These are phyloP conservation scores for Lanius collurio DNA, from an alignment of 2,113 vertebrate species.

Conservation along the genomic window DNA sequence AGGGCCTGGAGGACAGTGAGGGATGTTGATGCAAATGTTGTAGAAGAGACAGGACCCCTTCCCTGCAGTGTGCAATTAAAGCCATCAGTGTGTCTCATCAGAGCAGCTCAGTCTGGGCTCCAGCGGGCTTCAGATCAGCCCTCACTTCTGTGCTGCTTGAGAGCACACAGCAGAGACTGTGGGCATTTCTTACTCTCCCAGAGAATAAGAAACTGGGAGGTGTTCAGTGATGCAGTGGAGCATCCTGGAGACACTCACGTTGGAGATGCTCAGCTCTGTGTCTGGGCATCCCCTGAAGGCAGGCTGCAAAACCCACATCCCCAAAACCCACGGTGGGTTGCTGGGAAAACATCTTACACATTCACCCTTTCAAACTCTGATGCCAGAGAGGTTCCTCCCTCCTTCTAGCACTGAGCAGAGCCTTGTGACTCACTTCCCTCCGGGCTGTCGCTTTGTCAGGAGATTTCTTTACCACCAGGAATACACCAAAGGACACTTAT, in stretches of 20 bases:
- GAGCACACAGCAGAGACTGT: background rate
- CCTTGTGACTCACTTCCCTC: constrained; percentile 21
- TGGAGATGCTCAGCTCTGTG: background rate
- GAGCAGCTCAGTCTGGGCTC: background rate
- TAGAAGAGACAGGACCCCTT: background rate
- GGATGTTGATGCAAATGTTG: background rate
- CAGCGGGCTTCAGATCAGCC: background rate
- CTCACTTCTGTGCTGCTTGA: background rate
- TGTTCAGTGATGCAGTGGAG: background rate
- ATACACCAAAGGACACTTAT: background rate
- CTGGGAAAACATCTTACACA: background rate
- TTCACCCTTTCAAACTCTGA: background rate
- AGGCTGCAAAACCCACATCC: background rate
- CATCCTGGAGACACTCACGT: rapidly evolving
- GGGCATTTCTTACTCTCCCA: no score
- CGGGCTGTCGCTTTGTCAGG: background rate
- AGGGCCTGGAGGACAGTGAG: rapidly evolving
- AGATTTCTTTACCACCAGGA: background rate
- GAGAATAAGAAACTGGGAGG: background rate
- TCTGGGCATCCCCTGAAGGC: rapidly evolving
- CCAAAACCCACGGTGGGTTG: background rate
- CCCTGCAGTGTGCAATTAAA: background rate
- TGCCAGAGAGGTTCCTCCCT: background rate
- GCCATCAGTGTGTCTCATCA: background rate
- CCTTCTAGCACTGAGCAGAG: background rate